phyloP scores from a whole-genome alignment of 2,113 vertebrate genomes.

The Lepisosteus oculatus region DNA sequence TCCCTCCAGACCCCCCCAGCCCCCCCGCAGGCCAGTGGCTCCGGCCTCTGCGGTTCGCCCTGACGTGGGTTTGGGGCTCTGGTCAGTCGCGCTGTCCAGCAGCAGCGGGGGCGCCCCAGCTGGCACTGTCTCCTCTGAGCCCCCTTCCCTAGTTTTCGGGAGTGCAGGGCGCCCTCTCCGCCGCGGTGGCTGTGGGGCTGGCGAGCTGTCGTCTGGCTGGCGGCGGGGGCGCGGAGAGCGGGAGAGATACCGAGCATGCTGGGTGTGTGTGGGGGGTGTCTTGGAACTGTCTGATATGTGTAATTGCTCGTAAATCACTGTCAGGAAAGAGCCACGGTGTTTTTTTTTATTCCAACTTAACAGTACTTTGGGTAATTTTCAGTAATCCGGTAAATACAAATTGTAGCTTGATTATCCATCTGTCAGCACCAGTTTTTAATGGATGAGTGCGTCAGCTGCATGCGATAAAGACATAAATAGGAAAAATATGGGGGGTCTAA shows the following conservation, averaged over 20 bases:
- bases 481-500: slow-evolving; percentile 78
- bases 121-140: too few relatives aligned
- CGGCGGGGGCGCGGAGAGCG: slow-evolving; percentile 50
- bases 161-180: too few relatives aligned
- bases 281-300: slow-evolving; percentile 79
- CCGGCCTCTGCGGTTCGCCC: too few relatives aligned
- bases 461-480: slow-evolving; percentile 73
- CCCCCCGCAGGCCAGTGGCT: too few relatives aligned
- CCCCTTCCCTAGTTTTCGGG: too few relatives aligned
- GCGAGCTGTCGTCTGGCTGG: too few relatives aligned
- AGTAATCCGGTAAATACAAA: slow-evolving; percentile 79
- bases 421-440: slow-evolving; percentile 75
- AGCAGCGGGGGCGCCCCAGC: too few relatives aligned
- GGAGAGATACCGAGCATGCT: slow-evolving; percentile 74
- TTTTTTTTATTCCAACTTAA: slow-evolving; percentile 70
- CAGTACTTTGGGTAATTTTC: slow-evolving; percentile 70
- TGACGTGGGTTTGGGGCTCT: too few relatives aligned
- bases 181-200: too few relatives aligned
- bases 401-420: slow-evolving; percentile 75
- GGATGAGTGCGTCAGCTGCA: slow-evolving; percentile 76
- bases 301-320: slow-evolving; percentile 57
- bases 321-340: slow-evolving; percentile 57
- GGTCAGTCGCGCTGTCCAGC: too few relatives aligned
- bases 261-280: slow-evolving; percentile 71
- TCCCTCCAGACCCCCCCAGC: too few relatives aligned